Base-by-base conservation (phyloP, 2,888 invertebrate species). In the Melanotus villosus region DNA sequence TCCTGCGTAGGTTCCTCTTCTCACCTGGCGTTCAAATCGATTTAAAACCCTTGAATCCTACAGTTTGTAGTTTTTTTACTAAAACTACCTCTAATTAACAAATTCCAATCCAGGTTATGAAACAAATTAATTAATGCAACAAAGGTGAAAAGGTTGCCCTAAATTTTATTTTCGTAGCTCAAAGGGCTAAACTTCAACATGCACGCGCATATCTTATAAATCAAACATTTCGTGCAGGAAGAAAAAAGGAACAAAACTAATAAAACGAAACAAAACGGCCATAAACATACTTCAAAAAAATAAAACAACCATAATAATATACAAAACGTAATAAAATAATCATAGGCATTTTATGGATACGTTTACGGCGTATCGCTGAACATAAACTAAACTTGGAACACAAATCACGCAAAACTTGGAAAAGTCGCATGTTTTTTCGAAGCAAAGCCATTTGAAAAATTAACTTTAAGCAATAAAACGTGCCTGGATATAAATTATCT, bases 311-410 rank as follows among this genome's bases (percentile, higher is more conserved):
- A 34, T 62, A 64, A 56, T 57, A 54, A 50, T 62, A 52, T 23
- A 19, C 32, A 10, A n/a, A 56, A 36, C 21, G 57, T 36, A 65
- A 30, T 70, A 70, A 70, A 70, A 62, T 70, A 65, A 70, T 66
- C 58, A 54, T 45, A 65, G 52, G 26, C 32, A 54, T 69, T 69
- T 69, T 69, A 69, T 69, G 54, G 69, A 56, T 56, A 60, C 65
- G 60, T 69, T 69, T 65, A 69, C 60, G 41, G 45, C 60, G 66
- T 69, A 58, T 64, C 60, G 60, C 58, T 65, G 59, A 58, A 60
- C 63, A 67, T 67, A 70, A 67, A 70, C 43, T 45, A 59, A 62
- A 36, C 47, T n/a, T 19, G 41, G 43, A 62, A 60, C 57, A 63
- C 54, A 67, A 62, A 70, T 59, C 69, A 69, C 57, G 63, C 63